Base-by-base conservation (phyloP, 2,888 invertebrate species). In the Dynastes tityus region DNA sequence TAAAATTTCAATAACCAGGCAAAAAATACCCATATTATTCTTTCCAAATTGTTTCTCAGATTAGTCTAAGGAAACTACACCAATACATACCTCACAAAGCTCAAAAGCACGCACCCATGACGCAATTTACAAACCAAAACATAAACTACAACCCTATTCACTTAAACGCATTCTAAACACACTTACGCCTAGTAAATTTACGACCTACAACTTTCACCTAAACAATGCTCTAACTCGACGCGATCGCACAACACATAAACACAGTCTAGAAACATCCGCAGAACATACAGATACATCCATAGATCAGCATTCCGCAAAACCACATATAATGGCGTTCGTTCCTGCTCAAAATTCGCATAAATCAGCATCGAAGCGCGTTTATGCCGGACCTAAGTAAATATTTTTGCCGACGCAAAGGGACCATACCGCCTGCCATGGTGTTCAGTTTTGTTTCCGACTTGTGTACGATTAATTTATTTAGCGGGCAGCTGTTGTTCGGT, bases 371-470 rank as follows among this genome's bases (percentile, higher is more conserved):
- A 53, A 32, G 70, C 51, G 70, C 70, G 70, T 51, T 70, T 70
- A 70, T 53, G 29, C 70, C 51, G 32, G 70, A 70, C 45, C 45
- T 45, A 45, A 45, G 45, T 45, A 45, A 45, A 70, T 70, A 70
- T 53, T 70, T 70, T 70, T 29, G 53, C 70, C 51, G 51, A 29
- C 29, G 51, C 22, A 45, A 45, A 45, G 45, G 2, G 45, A 45
- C 27, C 53, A 27, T 27, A 27, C 27, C 27, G 51, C 16, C 27
- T 27, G 49, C 13, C 29, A 53, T 8, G 9, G 51, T 16, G 61
- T 78, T 78, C 80, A 82, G 81, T 81, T 83, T 82, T 81, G 82
- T 83, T 82, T 82, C 81, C 81, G 81, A 82, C 80, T 80, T 82
- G 82, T 80, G 45, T 45, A 67, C 22, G 79, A 78, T 81, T 82